Evolutionary conservation across 2,888 invertebrate genomes (phyloP), one percentile per base, ranked within the genome.

Genomic region (Eupithecia dodoneata): DNA sequence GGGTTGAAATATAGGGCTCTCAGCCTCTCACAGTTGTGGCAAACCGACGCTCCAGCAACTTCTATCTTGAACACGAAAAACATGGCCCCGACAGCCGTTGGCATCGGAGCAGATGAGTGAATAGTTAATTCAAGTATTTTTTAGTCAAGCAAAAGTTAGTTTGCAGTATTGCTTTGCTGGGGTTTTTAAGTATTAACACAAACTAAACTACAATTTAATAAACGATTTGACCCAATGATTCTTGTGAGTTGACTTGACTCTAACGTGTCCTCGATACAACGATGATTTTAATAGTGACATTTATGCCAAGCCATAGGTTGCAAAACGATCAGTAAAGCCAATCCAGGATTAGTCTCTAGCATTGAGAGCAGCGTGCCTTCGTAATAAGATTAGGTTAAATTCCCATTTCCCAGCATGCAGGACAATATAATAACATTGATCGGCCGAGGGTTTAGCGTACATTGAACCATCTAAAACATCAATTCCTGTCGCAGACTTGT

Each of bases 371-470:
- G 81, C 80, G 81, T 80, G 84, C 81, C 83, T 82, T 81, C 81
- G 70, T 85, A 86, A 87, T 86, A 83, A 84, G 85, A 87, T 87
- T 87, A 86, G 84, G 84, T 82, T 83, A 84, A 85, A 84, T 82
- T 83, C 83, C 80, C 79, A n/a, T n/a, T 67, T 45, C 18, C 45
- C 10, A 45, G 42, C 3, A 10, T 67, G 67, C 13, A 69, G n/a
- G 42, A 45, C 66, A 63, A 63, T 63, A 63, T 12, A 63, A 63
- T 66, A 45, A 45, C 69, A 69, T 69, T 69, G 18, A 69, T 69
- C 45, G 45, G 9, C 10, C 18, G 18, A 44, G 15, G 42, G 42
- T 42, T 42, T 15, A 66, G 42, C 41, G 66, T 42, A 45, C 45
- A 66, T 69, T 7, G n/a, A 44, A 9, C n/a, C 55, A 66, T 15